A percentile compares a stretch with the other conserved stretches of the same genome.
phyloP scores from a whole-genome alignment of 2,888 invertebrate genomes.

The Cylindroiulus punctatus region DNA sequence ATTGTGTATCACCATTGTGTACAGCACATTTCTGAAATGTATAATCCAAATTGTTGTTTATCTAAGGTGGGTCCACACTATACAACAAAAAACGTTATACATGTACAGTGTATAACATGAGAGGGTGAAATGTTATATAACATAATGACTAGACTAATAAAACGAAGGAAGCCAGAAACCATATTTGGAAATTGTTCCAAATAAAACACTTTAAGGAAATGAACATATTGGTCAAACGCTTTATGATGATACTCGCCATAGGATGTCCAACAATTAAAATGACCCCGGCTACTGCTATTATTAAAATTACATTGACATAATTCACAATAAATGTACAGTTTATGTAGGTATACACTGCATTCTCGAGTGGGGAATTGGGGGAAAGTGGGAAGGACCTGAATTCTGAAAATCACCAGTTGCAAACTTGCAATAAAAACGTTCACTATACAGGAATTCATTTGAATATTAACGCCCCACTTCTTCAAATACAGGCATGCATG shows the following conservation, averaged over 20 bases:
- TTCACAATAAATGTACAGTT: not conserved
- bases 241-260: not conserved
- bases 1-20: not conserved
- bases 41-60: not conserved
- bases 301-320: not conserved
- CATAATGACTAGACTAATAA: not conserved
- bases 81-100: too few relatives aligned
- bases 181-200: not conserved
- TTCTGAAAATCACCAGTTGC: not conserved
- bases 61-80: too few relatives aligned
- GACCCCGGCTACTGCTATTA: constrained; percentile 3
- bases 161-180: not conserved
- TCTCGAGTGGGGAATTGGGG: not conserved
- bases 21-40: not conserved
- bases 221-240: constrained; percentile 17
- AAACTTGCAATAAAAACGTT: not conserved
- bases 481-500: too few relatives aligned
- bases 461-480: not conserved
- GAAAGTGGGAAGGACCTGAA: not conserved
- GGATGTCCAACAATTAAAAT: constrained; percentile 7
- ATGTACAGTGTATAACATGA: too few relatives aligned
- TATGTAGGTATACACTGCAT: too few relatives aligned
- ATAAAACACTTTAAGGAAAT: not conserved
- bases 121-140: too few relatives aligned
- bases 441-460: not conserved